Evolutionary conservation across 2,113 vertebrate species (phyloP).

Genomic region (Emydura subglobosa): DNA sequence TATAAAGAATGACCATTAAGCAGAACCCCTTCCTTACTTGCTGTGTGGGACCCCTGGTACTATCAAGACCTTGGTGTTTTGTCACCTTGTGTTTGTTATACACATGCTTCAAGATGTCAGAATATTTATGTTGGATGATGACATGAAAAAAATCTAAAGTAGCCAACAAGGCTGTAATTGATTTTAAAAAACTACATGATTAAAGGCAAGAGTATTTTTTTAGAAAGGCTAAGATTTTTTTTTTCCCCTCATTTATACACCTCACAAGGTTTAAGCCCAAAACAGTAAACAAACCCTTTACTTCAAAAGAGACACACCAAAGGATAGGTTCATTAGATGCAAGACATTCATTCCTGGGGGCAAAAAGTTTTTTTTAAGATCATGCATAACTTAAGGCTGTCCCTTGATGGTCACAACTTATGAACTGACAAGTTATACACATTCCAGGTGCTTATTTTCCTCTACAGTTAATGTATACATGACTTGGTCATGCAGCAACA

Average conservation of each 20-base stretch:
- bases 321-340: slow-evolving; percentile 52
- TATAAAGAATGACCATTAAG: not conserved
- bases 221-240: slow-evolving; percentile 15
- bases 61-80: not conserved
- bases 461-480: slow-evolving; percentile 71
- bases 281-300: slow-evolving; percentile 11
- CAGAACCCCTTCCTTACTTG: fast-evolving
- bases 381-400: slow-evolving; percentile 62
- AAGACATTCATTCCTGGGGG: not conserved
- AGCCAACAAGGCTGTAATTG: not conserved
- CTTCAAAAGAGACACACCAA: slow-evolving; percentile 27
- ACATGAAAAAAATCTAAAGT: not conserved
- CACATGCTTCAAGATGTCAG: not conserved
- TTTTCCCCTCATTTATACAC: slow-evolving; percentile 13
- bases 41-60: not conserved
- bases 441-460: slow-evolving; percentile 66
- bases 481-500: slow-evolving; percentile 50
- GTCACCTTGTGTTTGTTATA: not conserved
- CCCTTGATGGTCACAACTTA: slow-evolving; percentile 62
- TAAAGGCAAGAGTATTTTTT: fast-evolving
- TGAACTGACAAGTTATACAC: slow-evolving; percentile 63
- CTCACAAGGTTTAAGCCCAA: not conserved
- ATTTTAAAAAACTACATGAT: not conserved
- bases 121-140: not conserved
- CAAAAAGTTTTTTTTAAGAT: not conserved